Conservation (phyloP, 1,140 invertebrate genomes). For the Caenorhabditis remanei region DNA sequence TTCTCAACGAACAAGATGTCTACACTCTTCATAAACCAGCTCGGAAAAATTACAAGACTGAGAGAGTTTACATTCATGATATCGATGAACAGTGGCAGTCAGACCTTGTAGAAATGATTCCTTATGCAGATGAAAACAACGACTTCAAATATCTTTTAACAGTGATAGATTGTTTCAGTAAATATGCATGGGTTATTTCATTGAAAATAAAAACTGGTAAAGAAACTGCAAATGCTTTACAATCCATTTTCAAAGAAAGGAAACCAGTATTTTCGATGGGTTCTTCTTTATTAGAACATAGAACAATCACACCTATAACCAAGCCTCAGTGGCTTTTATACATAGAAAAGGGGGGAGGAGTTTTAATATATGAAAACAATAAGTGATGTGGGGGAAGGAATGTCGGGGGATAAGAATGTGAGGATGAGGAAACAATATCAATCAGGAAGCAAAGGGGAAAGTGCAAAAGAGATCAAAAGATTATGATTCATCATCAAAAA, state of each 20-base stretch:
- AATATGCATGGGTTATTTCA: slow-evolving; percentile 79
- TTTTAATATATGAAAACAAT: no score
- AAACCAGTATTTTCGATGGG: no score
- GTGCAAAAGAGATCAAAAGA: no score
- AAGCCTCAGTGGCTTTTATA: no score
- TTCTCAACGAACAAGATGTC: slow-evolving; percentile 63
- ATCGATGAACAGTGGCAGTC: slow-evolving; percentile 78
- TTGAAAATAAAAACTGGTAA: slow-evolving; percentile 79
- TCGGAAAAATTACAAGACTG: slow-evolving; percentile 50
- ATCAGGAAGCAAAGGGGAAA: no score
- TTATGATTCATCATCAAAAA: no score
- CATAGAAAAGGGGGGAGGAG: no score
- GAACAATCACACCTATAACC: no score
- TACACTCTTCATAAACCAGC: slow-evolving; percentile 66
- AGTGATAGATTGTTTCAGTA: slow-evolving; percentile 79
- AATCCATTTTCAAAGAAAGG: slow-evolving; percentile 71
- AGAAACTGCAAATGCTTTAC: slow-evolving; percentile 69
- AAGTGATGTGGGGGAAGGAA: no score
- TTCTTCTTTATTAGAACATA: no score
- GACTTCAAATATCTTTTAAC: slow-evolving; percentile 79
- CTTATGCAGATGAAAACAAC: slow-evolving; percentile 77
- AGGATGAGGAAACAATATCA: no score
- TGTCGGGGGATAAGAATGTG: no score
- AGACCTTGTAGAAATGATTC: slow-evolving; percentile 77
- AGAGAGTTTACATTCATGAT: slow-evolving; percentile 66